phyloP scores from a whole-genome alignment of 1,140 invertebrate species.

The Tyrophagus putrescentiae region DNA sequence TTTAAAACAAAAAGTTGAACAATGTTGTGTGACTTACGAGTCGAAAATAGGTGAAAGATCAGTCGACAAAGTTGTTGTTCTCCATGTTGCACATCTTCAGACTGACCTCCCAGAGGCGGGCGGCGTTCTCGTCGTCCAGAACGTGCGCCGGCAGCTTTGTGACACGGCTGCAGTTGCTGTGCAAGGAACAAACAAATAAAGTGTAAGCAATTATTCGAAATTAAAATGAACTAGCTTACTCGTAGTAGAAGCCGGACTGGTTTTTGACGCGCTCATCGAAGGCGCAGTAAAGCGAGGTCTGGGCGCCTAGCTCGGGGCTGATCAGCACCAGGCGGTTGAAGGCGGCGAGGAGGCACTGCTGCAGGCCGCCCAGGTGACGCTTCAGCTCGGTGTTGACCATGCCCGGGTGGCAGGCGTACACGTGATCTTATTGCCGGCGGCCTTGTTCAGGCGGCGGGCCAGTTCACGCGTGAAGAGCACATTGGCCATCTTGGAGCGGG shows the following conservation, averaged over 20 bases:
- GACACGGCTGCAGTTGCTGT: constrained; percentile 8
- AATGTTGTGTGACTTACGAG: too few species aligned
- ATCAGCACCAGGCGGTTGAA: constrained; percentile 61
- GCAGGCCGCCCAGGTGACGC: constrained; percentile 17
- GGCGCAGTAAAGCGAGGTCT: constrained; percentile 53
- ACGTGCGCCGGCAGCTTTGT: constrained; percentile 30
- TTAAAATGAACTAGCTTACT: constrained; percentile 5
- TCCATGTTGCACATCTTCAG: constrained; percentile 24
- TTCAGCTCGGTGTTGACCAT: constrained; percentile 32
- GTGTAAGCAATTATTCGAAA: not conserved
- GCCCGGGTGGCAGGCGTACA: constrained; percentile 32
- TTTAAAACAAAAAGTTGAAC: too few species aligned
- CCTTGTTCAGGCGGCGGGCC: constrained; percentile 42
- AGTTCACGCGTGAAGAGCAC: constrained; percentile 73
- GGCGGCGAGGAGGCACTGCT: constrained; percentile 46
- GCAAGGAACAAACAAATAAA: not conserved
- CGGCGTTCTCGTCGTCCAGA: constrained; percentile 38
- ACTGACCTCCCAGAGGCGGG: constrained; percentile 53
- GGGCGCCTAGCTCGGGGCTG: constrained; percentile 51
- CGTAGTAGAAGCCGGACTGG: constrained; percentile 9
- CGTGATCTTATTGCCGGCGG: not conserved
- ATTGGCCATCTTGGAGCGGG: constrained; percentile 72
- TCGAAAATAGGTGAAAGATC: too few species aligned
- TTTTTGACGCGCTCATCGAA: constrained; percentile 33
- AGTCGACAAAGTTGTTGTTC: not conserved